Conservation (phyloP, 1,140 invertebrate genomes). For the Augochlora pura region DNA sequence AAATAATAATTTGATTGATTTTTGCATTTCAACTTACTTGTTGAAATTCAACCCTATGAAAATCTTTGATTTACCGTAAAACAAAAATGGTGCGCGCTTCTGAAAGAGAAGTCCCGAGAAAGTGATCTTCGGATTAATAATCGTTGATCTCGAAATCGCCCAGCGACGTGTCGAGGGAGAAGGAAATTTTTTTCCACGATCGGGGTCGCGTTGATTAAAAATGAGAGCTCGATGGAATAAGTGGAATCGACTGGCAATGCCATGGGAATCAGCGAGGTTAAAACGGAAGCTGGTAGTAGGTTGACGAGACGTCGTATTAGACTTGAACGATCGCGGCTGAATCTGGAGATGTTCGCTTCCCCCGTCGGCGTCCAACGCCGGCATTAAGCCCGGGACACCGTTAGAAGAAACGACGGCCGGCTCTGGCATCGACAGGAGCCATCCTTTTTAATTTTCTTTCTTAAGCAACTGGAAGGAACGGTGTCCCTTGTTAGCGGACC, state of each 20-base stretch:
- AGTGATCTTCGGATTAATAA: too few relatives aligned
- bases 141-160: too few relatives aligned
- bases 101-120: too few relatives aligned
- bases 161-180: background rate
- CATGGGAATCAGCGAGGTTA: conserved; percentile 41
- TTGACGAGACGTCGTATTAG: conserved; percentile 54
- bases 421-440: conserved; percentile 48
- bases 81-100: too few relatives aligned
- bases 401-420: conserved; percentile 39
- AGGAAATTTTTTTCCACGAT: background rate
- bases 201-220: conserved; percentile 1
- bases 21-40: too few relatives aligned
- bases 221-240: conserved; percentile 8
- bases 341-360: conserved; percentile 48
- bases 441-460: conserved; percentile 54
- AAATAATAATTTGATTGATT: too few relatives aligned
- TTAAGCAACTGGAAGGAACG: conserved; percentile 17
- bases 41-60: too few relatives aligned
- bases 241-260: conserved; percentile 9
- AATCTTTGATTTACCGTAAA: too few relatives aligned
- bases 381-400: conserved; percentile 37
- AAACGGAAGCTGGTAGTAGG: conserved; percentile 45
- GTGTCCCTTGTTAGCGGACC: background rate
- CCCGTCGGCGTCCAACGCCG: conserved; percentile 14
- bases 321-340: conserved; percentile 42